Conservation (phyloP, 2,113 vertebrate genomes). For the Ranitomeya imitator region DNA sequence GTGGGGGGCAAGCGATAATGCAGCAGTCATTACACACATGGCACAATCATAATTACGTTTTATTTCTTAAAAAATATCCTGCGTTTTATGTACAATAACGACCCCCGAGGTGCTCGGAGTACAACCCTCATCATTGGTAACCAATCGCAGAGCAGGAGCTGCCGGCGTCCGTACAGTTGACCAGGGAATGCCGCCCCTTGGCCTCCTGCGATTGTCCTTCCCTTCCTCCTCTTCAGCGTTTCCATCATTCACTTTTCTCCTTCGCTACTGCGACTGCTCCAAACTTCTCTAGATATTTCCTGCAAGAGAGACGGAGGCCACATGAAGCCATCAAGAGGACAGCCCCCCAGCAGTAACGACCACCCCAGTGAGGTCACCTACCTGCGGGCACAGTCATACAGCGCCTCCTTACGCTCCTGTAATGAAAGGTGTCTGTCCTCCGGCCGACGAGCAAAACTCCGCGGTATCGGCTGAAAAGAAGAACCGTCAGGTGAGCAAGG, state of each 20-base stretch:
- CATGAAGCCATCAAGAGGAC: not conserved
- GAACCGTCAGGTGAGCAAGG: not conserved
- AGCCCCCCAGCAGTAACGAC: not conserved
- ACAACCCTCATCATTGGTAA: not conserved
- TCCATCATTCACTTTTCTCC: not conserved
- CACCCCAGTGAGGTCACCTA: slow-evolving; percentile 70
- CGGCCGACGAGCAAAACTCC: slow-evolving; percentile 85
- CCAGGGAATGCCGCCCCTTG: no score
- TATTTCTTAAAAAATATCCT: slow-evolving; percentile 5
- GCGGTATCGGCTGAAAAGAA: slow-evolving; percentile 72
- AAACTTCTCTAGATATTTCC: slow-evolving; percentile 41
- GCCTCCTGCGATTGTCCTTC: no score
- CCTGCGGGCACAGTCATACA: slow-evolving; percentile 94
- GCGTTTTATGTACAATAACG: not conserved
- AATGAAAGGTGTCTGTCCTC: slow-evolving; percentile 90
- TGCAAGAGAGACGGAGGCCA: not conserved
- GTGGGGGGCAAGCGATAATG: no score
- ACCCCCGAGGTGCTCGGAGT: no score
- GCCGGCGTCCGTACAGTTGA: no score
- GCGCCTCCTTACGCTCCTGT: slow-evolving; percentile 89
- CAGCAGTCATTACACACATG: not conserved
- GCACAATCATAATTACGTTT: not conserved
- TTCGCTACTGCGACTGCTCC: not conserved
- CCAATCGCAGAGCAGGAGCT: no score
- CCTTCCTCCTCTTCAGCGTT: not conserved